phyloP scores from a whole-genome alignment of 1,140 invertebrate species.

The Thereuonema tuberculata region DNA sequence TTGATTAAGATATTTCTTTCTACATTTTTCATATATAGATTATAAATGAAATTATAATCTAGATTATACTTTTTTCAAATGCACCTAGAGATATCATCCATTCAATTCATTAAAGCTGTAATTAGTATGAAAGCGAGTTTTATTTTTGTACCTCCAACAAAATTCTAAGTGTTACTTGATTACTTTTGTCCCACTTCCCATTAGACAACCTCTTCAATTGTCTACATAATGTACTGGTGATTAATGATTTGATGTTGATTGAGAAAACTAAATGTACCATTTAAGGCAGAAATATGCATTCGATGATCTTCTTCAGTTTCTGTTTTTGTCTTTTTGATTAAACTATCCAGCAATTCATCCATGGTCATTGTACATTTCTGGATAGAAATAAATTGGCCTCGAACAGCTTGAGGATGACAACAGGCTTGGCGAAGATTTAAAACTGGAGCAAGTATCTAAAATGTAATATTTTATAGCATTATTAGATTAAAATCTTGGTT shows the following conservation, averaged over 20 bases:
- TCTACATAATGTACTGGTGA: neutral
- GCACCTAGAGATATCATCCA: too few relatives aligned
- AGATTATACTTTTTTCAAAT: too few relatives aligned
- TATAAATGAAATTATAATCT: too few relatives aligned
- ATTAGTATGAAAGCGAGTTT: too few relatives aligned
- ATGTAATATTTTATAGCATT: constrained; percentile 8
- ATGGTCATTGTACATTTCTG: constrained; percentile 47
- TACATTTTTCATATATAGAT: too few relatives aligned
- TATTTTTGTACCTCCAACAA: too few relatives aligned
- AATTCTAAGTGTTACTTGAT: neutral
- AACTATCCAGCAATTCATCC: constrained; percentile 47
- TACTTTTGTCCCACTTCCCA: neutral
- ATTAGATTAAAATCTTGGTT: neutral
- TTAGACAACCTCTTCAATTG: neutral
- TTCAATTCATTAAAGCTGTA: neutral
- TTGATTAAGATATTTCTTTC: too few relatives aligned
- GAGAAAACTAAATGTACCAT: constrained; percentile 33
- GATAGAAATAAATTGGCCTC: constrained; percentile 41
- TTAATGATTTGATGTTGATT: neutral
- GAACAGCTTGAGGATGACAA: constrained; percentile 50
- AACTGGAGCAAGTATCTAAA: constrained; percentile 45
- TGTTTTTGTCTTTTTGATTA: constrained; percentile 46
- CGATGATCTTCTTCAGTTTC: constrained; percentile 53
- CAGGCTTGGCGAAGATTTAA: constrained; percentile 54
- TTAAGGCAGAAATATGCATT: constrained; percentile 44